Evolutionary conservation across 2,888 invertebrate species (phyloP).

Genomic region (Metellina segmentata): DNA sequence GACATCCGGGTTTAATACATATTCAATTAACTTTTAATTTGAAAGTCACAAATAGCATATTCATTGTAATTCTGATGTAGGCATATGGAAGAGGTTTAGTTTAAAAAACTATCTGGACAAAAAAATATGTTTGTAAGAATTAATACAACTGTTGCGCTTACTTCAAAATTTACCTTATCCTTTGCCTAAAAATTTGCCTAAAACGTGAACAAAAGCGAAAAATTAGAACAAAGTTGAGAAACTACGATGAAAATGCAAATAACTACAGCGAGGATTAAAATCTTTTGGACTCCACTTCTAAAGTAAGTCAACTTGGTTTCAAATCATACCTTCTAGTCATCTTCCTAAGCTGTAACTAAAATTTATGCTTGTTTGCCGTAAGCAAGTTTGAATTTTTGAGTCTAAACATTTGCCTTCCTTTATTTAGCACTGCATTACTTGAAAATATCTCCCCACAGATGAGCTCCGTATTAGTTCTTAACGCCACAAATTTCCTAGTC

Average conservation of each 20-base stretch:
- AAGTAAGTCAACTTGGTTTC: background rate
- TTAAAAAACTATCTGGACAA: too few species aligned
- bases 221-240: background rate
- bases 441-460: background rate
- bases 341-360: background rate
- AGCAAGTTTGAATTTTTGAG: slow-evolving; percentile 3
- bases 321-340: background rate
- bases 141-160: background rate
- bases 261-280: background rate
- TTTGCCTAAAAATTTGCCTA: too few species aligned
- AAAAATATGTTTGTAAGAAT: too few species aligned
- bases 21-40: too few species aligned
- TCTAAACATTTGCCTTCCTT: slow-evolving; percentile 7
- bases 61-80: too few species aligned
- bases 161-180: background rate
- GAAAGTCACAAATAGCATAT: too few species aligned
- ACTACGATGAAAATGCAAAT: background rate
- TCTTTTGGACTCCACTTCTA: background rate
- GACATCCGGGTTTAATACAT: too few species aligned
- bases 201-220: background rate
- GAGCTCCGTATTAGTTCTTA: slow-evolving; percentile 15
- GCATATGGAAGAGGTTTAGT: too few species aligned
- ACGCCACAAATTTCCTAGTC: background rate
- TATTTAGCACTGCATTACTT: background rate
- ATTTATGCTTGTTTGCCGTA: background rate